phyloP scores from a whole-genome alignment of 2,797 vertebrate genomes.

The Rhinophrynus dorsalis region DNA sequence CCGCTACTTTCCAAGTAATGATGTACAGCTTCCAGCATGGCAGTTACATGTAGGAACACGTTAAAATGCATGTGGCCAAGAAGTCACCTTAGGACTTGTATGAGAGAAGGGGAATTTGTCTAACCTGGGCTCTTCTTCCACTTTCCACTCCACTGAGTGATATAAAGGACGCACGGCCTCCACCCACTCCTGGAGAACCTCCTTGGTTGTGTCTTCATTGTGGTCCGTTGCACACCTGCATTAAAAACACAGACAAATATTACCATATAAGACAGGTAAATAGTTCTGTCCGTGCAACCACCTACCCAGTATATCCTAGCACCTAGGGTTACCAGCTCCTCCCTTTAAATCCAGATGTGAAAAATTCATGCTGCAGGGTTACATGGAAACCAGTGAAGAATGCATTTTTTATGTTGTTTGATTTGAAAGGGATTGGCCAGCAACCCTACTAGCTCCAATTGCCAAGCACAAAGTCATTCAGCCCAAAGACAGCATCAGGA shows the following conservation, averaged over 20 bases:
- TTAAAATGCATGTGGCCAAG: not conserved
- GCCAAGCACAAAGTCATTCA: no score
- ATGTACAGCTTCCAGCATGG: not conserved
- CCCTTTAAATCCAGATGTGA: no score
- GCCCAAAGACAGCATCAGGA: no score
- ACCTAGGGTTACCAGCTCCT: no score
- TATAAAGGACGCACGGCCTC: slow-evolving; percentile 78
- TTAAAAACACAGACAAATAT: not conserved
- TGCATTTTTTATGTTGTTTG: no score
- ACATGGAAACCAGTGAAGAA: no score
- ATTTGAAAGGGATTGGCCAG: no score
- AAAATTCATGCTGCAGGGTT: no score
- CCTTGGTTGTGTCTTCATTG: slow-evolving; percentile 86
- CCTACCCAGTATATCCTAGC: no score
- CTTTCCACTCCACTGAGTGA: slow-evolving; percentile 83
- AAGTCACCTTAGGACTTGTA: no score
- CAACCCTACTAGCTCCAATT: no score
- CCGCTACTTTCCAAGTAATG: not conserved
- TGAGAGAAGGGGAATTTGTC: slow-evolving; percentile 33
- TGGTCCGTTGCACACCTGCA: slow-evolving; percentile 92
- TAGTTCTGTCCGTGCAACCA: no score
- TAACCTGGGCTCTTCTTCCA: slow-evolving; percentile 84
- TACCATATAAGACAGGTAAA: not conserved
- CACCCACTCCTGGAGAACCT: slow-evolving; percentile 87
- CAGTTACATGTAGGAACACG: not conserved